Evolutionary conservation across 2,113 vertebrate genomes (phyloP).

Genomic region (Saguinus imperator): DNA sequence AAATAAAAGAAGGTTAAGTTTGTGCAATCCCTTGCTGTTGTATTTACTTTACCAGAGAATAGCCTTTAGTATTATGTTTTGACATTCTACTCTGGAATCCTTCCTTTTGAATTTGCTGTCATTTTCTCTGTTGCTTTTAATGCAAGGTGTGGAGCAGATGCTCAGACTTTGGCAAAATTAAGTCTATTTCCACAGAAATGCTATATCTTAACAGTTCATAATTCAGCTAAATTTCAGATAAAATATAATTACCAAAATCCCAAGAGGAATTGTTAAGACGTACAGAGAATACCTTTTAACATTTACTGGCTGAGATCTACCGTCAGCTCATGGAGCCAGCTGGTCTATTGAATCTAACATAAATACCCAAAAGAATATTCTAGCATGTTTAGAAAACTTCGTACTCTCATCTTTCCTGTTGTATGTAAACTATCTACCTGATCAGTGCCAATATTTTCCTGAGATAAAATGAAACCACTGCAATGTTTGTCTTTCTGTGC

Average conservation of each 20-base stretch:
- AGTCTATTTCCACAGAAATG: conserved; percentile 41
- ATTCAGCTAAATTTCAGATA: neutral
- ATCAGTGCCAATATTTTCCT: neutral
- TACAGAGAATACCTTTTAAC: neutral
- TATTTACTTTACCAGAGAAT: conserved; percentile 1
- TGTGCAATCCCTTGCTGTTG: neutral
- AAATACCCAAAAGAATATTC: neutral
- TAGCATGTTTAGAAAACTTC: neutral
- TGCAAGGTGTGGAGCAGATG: neutral
- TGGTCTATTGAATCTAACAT: neutral
- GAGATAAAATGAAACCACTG: neutral
- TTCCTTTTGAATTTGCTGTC: neutral
- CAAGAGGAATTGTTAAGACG: neutral
- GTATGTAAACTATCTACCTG: neutral
- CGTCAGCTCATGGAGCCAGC: neutral
- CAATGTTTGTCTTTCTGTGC: too few species aligned
- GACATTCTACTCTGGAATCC: neutral
- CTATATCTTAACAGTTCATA: neutral
- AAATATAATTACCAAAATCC: conserved; percentile 40
- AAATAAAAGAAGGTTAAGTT: neutral
- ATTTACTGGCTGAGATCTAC: neutral
- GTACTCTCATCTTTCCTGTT: neutral
- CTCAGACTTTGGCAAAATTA: neutral
- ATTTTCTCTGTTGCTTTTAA: conserved; percentile 11
- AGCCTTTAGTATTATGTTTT: neutral